A percentile compares a stretch with the other conserved stretches of the same genome.
These are phyloP conservation scores for Rhopalosiphum maidis DNA, from an alignment of 1,140 invertebrate genomes.

Conservation along the genomic window DNA sequence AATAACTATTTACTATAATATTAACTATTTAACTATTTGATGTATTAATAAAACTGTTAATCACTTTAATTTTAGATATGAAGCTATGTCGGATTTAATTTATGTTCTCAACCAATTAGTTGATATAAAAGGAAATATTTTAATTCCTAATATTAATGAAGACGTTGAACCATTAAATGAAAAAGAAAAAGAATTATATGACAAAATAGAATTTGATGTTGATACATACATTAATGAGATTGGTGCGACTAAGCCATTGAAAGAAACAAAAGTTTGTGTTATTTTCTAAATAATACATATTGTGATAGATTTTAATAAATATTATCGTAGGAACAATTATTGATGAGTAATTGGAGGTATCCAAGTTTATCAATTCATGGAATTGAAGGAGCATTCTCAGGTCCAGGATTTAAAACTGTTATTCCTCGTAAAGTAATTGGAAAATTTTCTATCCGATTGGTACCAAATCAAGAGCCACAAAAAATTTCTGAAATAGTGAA, in stretches of 20 bases:
- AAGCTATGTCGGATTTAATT: conserved; percentile 89
- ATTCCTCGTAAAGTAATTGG: conserved; percentile 94
- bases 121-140: conserved; percentile 83
- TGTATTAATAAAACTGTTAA: background rate
- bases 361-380: conserved; percentile 92
- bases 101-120: conserved; percentile 83
- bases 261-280: conserved; percentile 68
- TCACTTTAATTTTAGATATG: conserved; percentile 66
- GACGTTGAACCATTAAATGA: conserved; percentile 77
- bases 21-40: background rate
- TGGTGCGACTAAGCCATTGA: conserved; percentile 74
- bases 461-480: conserved; percentile 87
- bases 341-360: conserved; percentile 92
- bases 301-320: background rate
- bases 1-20: background rate
- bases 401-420: conserved; percentile 91
- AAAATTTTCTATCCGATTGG: conserved; percentile 95
- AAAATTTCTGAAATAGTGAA: conserved; percentile 77
- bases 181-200: conserved; percentile 81
- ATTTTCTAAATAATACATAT: conserved; percentile 41
- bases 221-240: conserved; percentile 78
- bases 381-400: conserved; percentile 92
- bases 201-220: conserved; percentile 89
- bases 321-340: conserved; percentile 67
- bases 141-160: conserved; percentile 80